These are phyloP conservation scores for Plutomurus gul DNA, from an alignment of 1,140 invertebrate species.

Conservation along the genomic window DNA sequence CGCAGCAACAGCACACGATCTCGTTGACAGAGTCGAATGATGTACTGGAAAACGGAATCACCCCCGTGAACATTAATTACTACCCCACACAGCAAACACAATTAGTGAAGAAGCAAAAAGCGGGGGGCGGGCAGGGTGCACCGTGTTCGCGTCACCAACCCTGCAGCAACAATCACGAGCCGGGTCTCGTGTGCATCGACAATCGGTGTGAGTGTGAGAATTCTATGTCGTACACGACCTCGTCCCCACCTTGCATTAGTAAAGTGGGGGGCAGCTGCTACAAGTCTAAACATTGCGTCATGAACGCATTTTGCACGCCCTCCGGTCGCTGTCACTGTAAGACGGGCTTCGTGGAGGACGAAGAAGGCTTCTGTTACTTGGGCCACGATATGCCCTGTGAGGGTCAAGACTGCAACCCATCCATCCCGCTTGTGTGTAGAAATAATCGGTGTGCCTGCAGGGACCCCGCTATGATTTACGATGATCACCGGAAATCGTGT, in stretches of 20 bases:
- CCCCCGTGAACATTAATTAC: background rate
- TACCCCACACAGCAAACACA: background rate
- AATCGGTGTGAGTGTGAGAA: background rate
- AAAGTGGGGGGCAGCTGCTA: slow-evolving; percentile 3
- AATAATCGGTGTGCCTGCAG: background rate
- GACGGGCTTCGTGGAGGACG: background rate
- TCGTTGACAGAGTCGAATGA: background rate
- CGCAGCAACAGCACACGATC: background rate
- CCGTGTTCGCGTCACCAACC: background rate
- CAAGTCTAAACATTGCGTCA: background rate
- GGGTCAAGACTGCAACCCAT: background rate
- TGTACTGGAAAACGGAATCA: background rate
- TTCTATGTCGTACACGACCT: background rate
- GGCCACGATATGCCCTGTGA: slow-evolving; percentile 1
- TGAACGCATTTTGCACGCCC: background rate
- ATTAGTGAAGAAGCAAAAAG: background rate
- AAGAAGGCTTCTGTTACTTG: background rate
- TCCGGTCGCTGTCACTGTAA: background rate
- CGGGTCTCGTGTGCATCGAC: background rate
- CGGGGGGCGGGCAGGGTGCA: background rate
- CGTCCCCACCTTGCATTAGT: background rate
- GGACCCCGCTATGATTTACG: background rate
- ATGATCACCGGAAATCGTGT: background rate
- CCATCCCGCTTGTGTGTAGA: slow-evolving; percentile 13
- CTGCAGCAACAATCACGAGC: background rate